These are phyloP conservation scores for Leptarthrus brevirostris DNA, from an alignment of 2,888 invertebrate species.

Conservation along the genomic window DNA sequence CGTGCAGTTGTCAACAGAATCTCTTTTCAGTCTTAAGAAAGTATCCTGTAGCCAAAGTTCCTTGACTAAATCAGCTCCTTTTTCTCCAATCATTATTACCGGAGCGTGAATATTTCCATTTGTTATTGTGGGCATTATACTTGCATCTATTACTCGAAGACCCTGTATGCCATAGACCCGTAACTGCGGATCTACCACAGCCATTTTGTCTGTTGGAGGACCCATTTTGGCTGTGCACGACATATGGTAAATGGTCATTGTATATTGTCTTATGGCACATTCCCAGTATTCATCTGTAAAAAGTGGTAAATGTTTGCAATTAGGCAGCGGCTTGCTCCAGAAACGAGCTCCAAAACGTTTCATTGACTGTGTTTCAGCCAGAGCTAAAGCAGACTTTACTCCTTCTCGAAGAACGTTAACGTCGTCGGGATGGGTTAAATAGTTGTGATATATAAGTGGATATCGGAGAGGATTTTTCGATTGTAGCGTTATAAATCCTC, in stretches of 20 bases:
- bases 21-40: constrained; percentile 49
- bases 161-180: constrained; percentile 82
- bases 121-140: constrained; percentile 88
- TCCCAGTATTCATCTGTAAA: constrained; percentile 91
- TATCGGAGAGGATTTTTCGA: constrained; percentile 80
- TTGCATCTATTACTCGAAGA: constrained; percentile 86
- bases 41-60: constrained; percentile 71
- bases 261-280: constrained; percentile 84
- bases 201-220: constrained; percentile 78
- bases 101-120: constrained; percentile 91
- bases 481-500: constrained; percentile 81
- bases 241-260: constrained; percentile 88
- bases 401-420: constrained; percentile 86
- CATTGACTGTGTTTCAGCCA: constrained; percentile 82
- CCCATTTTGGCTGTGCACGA: constrained; percentile 90
- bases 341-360: constrained; percentile 82
- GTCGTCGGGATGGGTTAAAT: constrained; percentile 88
- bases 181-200: constrained; percentile 83
- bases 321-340: constrained; percentile 80
- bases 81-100: constrained; percentile 88
- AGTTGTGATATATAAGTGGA: constrained; percentile 91
- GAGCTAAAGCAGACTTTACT: constrained; percentile 84
- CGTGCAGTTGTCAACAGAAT: constrained; percentile 4
- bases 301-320: constrained; percentile 81
- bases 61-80: constrained; percentile 85